Percentiles rank a stretch among this genome's conserved stretches.
These are phyloP conservation scores for Coranthus polyacanthus DNA, from an alignment of 2,797 vertebrate species.

Conservation along the genomic window DNA sequence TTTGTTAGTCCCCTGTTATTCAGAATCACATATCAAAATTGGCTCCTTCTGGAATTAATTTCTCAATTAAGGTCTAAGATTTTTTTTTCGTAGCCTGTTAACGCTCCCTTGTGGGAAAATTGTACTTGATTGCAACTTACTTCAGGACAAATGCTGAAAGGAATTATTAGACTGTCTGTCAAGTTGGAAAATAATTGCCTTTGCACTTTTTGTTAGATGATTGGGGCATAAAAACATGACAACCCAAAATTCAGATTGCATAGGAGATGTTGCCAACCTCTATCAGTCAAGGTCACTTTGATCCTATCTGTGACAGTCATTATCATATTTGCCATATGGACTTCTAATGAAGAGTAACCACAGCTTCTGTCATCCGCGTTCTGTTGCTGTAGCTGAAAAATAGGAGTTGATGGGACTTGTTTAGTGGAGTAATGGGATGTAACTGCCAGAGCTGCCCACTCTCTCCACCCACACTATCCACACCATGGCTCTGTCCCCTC, in stretches of 20 bases:
- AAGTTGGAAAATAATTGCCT: constrained; percentile 49
- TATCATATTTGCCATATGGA: constrained; percentile 76
- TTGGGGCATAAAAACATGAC: constrained; percentile 41
- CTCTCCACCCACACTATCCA: constrained; percentile 60
- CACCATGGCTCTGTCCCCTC: constrained; percentile 31
- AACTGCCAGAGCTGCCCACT: constrained; percentile 60
- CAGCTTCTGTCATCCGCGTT: constrained; percentile 65
- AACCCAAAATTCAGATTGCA: constrained; percentile 26
- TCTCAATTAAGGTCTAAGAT: constrained; percentile 14
- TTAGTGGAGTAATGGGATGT: constrained; percentile 77
- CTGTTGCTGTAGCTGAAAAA: constrained; percentile 63
- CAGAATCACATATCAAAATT: constrained; percentile 20
- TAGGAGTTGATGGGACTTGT: constrained; percentile 75
- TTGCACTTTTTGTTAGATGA: constrained; percentile 46
- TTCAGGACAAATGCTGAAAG: constrained; percentile 30
- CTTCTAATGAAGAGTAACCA: constrained; percentile 76
- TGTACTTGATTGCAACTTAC: constrained; percentile 25
- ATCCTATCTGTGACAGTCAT: constrained; percentile 67
- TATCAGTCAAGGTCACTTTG: constrained; percentile 78
- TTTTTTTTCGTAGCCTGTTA: neutral
- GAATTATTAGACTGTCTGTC: constrained; percentile 52
- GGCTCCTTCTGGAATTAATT: constrained; percentile 7
- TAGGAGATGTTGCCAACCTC: constrained; percentile 55
- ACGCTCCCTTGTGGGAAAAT: constrained; percentile 1
- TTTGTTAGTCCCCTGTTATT: constrained; percentile 3